Base-by-base conservation (phyloP, 2,888 invertebrate genomes). In the Blera fallax region DNA sequence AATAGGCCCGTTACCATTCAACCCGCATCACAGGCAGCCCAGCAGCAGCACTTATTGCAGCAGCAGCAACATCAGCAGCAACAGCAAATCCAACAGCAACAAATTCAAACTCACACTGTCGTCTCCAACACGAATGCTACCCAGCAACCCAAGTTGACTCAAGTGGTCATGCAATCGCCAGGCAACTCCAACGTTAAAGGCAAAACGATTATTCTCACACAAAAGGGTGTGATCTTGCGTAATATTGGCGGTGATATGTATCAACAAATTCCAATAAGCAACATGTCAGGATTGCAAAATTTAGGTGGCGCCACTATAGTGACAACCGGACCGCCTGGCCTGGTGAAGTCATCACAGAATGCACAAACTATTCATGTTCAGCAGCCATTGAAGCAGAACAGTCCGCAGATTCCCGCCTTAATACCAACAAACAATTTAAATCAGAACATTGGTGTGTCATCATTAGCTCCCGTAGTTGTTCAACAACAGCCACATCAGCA, bases 251-350 rank as follows among this genome's bases (percentile, higher is more conserved):
- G 92, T 2, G 92, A 91, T 69, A 91, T 92, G 89, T 92, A 92
- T 87, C 92, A 92, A 70, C 92, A 92, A 87, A 92, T 92, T 81
- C 92, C 92, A 8, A 90, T 92, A n/a, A 91, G 91, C 48, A 92
- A 91, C 87, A 90, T 92, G 29, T 89, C 91, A 24, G 89, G 90
- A 3, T 73, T 92, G 79, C 89, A 91, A 56, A 89, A 90, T 32
- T 88, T 91, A 7, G 90, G 90, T 60, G 89, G 88, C 45, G 89
- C 90, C 2, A 91, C 91, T 56, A 89, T 91, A 2, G 90, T 91
- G 89, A 91, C 91, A 32, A 90, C 90, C 48, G 91, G 91, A 29
- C 91, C 91, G 87, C 91, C 91, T 4, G 88, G 90, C 29, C 83
- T 92, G 73, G 90, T 92, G 1, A 92, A 92, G 87, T 65, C 90